phyloP scores from a whole-genome alignment of 2,113 vertebrate species.

The Myotis brandtii region DNA sequence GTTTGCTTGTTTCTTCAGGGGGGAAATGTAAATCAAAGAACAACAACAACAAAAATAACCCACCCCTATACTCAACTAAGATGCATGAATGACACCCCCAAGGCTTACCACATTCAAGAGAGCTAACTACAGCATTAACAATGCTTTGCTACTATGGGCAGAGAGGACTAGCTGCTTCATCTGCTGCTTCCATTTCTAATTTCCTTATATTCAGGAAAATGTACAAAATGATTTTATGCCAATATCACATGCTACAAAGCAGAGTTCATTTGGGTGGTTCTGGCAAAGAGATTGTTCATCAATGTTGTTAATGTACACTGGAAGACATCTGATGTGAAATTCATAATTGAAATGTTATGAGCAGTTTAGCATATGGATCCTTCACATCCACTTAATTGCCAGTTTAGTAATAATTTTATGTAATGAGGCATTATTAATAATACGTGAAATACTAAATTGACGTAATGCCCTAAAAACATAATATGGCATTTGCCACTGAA shows the following conservation, averaged over 20 bases:
- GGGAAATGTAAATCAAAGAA: slow-evolving; percentile 3
- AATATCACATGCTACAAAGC: slow-evolving; percentile 63
- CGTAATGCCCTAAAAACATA: slow-evolving; percentile 86
- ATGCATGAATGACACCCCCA: not conserved
- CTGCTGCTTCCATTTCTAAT: slow-evolving; percentile 40
- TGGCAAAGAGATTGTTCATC: slow-evolving; percentile 82
- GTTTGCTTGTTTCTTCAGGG: not conserved
- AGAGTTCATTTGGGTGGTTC: slow-evolving; percentile 79
- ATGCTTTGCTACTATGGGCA: not conserved
- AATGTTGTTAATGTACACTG: slow-evolving; percentile 83
- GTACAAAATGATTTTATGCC: slow-evolving; percentile 63
- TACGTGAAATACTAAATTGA: slow-evolving; percentile 89
- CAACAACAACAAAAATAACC: not conserved
- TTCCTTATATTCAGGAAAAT: slow-evolving; percentile 72
- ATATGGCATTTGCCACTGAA: slow-evolving; percentile 84
- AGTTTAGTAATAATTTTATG: slow-evolving; percentile 92
- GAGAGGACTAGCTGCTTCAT: not conserved
- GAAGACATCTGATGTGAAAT: slow-evolving; percentile 87
- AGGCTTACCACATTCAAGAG: not conserved
- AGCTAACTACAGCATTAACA: not conserved
- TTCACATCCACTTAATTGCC: slow-evolving; percentile 90
- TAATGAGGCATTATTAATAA: slow-evolving; percentile 92
- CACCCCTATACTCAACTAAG: not conserved
- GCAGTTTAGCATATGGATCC: slow-evolving; percentile 89
- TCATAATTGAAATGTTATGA: slow-evolving; percentile 90